Evolutionary conservation across 2,113 vertebrate genomes (phyloP), one percentile per base, ranked within the genome.

Genomic region (Phainopepla nitens): DNA sequence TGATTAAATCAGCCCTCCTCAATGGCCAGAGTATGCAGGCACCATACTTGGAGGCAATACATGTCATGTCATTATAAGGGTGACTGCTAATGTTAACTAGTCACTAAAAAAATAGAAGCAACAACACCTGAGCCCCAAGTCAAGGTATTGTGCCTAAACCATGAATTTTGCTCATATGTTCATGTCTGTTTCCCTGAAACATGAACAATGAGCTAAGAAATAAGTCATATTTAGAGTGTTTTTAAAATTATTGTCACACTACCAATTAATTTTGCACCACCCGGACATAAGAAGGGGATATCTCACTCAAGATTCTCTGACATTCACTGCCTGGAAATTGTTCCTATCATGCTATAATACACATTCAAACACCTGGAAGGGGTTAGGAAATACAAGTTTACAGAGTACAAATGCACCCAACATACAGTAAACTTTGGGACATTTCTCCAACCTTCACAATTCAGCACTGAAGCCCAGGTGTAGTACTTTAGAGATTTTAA

Each of bases 51-150:
- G 78, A 93, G 94, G 91, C 88, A 93, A 93, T 66, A 88, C 49
- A 64, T 96, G 96, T 94, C 97, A 97, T 85, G 96, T 97, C 98
- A 98, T 98, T 98, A 98, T 97, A 98, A 96, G 97, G 98, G 98
- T 98, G 98, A 98, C 97, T 98, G 97, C 97, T 96, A 96, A 98
- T 98, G 98, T 98, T 98, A 98, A 98, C 97, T 97, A 98, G 97
- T 97, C 57, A 72, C 97, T 97, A 97, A 97, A 98, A 96, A 98
- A 97, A 97, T 78, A 97, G 96, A 95, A 96, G 94, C 91, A 96
- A 96, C 83, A 97, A 69, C 98, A 98, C 97, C 98, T 98, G 98
- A 98, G 97, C 97, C 97, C 97, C 85, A 94, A 82, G 81, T 51
- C 90, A 93, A 93, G 92, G 70, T 10, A 77, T 0, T 29, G 56